Base-by-base conservation (phyloP, 2,797 vertebrate genomes). In the Basileuterus tristriatus region DNA sequence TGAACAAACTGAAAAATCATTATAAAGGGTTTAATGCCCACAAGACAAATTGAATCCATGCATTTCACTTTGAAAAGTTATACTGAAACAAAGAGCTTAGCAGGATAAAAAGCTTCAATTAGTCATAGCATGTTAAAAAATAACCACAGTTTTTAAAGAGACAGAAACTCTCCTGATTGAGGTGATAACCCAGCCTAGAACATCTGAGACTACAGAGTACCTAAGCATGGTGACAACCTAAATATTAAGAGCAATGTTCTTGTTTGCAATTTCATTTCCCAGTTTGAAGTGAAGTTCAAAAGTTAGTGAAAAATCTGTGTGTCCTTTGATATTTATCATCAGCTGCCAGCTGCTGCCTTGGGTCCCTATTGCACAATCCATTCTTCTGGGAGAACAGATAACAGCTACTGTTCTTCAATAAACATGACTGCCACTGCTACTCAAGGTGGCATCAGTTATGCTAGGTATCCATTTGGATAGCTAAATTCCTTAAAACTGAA, bases 381-480 rank as follows among this genome's bases (percentile, higher is more conserved):
- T 32, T 83, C 32, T 49, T n/a, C 26, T 67, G 19, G 29, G 27
- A 3, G 12, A 84, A 27, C 4, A 18, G 5, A 5, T 47, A 67
- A 29, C 23, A 90, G 26, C 24, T 49, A 18, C 8, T 50, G 6
- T 47, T 29, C 12, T 52, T 53, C 20, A 69, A 69, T 44, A 90
- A 69, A 44, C 4, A 55, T 15, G 19, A 36, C 8, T 5, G 1
- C 13, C 41, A 11, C 47, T 70, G 37, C 9, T 36, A 41, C 32
- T n/a, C 1, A 9, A 11, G 2, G 18, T 59, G 19, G 7, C 8
- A 68, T n/a, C 3, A 5, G 8, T 55, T 74, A 24, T n/a, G 9
- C 29, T 62, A 37, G 5, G 7, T 72, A 27, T 56, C 84, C 26
- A 37, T 72, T 44, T 81, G 21, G 15, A 52, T 7, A 63, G 14